Evolutionary conservation across 2,113 vertebrate genomes (phyloP).

Genomic region (Xenopus laevis): DNA sequence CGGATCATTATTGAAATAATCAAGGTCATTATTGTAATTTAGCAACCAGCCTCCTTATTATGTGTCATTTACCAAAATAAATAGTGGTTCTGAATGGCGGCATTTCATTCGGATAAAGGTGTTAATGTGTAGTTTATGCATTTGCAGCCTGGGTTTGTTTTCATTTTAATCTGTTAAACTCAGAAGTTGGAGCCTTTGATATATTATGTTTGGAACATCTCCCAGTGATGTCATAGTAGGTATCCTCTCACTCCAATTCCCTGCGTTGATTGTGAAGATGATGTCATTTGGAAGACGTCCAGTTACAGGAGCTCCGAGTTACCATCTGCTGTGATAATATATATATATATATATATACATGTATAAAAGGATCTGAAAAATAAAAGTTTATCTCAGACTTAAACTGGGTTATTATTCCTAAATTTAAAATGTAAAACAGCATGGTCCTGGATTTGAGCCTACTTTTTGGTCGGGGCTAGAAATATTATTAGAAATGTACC

Average conservation of each 20-base stretch:
- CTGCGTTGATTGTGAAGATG: slow-evolving; percentile 18
- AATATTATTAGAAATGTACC: not conserved
- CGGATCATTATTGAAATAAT: no score
- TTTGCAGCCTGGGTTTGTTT: slow-evolving; percentile 29
- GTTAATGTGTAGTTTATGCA: slow-evolving; percentile 38
- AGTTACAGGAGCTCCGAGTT: slow-evolving; percentile 15
- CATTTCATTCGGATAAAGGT: slow-evolving; percentile 23
- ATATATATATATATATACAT: not conserved
- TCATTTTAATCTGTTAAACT: slow-evolving; percentile 40
- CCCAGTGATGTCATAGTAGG: slow-evolving; percentile 39
- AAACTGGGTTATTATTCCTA: not conserved
- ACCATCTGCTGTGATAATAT: slow-evolving; percentile 30
- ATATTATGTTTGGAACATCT: slow-evolving; percentile 35
- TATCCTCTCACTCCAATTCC: slow-evolving; percentile 25
- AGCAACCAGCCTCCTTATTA: slow-evolving; percentile 1
- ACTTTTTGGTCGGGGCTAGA: not conserved
- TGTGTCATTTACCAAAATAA: slow-evolving; percentile 8
- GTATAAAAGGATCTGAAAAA: not conserved
- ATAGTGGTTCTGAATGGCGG: slow-evolving; percentile 10
- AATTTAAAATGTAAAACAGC: not conserved
- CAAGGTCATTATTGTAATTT: slow-evolving; percentile 4
- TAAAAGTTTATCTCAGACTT: not conserved
- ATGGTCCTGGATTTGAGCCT: not conserved
- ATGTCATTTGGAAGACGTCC: slow-evolving; percentile 33
- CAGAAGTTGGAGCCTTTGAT: slow-evolving; percentile 18